A percentile compares a stretch with the other conserved stretches of the same genome.
Conservation (phyloP, 2,888 invertebrate genomes). For the Drosophila paramelanica region DNA sequence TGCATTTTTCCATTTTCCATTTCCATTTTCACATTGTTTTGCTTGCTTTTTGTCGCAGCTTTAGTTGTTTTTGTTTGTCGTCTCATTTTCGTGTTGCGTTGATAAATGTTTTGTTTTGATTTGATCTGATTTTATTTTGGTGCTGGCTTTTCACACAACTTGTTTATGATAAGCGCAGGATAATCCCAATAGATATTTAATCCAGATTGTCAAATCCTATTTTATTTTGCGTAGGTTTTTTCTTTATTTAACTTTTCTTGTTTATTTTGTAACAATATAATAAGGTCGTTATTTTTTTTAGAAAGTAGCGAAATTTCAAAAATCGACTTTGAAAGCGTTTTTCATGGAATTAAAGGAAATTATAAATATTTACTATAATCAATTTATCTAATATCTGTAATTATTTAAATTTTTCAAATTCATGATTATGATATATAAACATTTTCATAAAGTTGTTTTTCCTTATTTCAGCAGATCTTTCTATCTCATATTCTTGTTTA, state of each 20-base stretch:
- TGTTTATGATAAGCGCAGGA: conserved; percentile 35
- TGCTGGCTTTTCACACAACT: conserved; percentile 26
- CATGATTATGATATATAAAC: too few relatives aligned
- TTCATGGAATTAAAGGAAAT: too few relatives aligned
- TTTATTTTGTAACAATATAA: conserved; percentile 15
- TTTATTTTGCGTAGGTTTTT: conserved; percentile 6
- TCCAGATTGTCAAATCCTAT: conserved; percentile 1
- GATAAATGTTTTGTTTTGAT: conserved; percentile 83
- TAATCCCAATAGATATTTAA: conserved; percentile 62
- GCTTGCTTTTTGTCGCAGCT: conserved; percentile 32
- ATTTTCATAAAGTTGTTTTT: too few relatives aligned
- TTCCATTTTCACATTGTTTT: conserved; percentile 17
- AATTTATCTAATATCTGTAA: too few relatives aligned
- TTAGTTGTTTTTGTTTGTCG: conserved; percentile 18
- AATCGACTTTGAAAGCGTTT: too few relatives aligned
- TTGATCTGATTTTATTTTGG: conserved; percentile 71
- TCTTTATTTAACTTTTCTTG: conserved; percentile 1
- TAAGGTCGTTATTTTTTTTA: not conserved
- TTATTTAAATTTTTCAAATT: too few relatives aligned
- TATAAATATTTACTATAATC: too few relatives aligned
- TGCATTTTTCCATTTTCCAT: conserved; percentile 48
- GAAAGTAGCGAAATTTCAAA: not conserved
- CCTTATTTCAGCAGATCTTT: not conserved
- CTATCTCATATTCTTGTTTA: too few relatives aligned
- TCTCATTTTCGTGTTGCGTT: conserved; percentile 49